Base-by-base conservation (phyloP, 2,888 invertebrate species). In the Slavum lentiscoides region DNA sequence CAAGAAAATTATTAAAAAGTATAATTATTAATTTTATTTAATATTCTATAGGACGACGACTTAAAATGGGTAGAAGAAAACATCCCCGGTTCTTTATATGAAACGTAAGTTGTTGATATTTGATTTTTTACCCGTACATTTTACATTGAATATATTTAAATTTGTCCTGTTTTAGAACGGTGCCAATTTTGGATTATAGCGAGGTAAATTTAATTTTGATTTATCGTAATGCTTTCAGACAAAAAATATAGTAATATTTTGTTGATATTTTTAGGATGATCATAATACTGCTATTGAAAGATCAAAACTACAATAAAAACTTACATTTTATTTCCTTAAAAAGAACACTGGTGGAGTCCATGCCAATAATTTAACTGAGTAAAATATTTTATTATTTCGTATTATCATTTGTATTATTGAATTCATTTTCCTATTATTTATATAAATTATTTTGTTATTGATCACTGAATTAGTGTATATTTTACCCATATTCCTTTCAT, bases 51-150 rank as follows among this genome's bases (percentile, higher is more conserved):
- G 86, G 93, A 94, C 84, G 93, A 93, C 84, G 93, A 94, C 85
- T 87, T 94, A 84, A 91, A 94, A 85, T 97, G 97, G 97, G 93
- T 97, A 9, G 97, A 97, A 86, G 96, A 96, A 84, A 94, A 97
- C 87, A 96, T 97, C 84, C 95, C 95, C 0, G 90, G 93, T 49
- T 89, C 91, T 15, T 88, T 93, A 83, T 90, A 90, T 82, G 93
- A 93, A 86, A 90, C 92, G 88, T 88, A 85, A 87, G 87, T 86
- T 73, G n/a, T 13, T 73, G 17, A 19, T 66, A 61, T 64, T 30
- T 68, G 30, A 8, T 81, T 58, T 69, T 75, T 73, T 21, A 13
- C 43, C 6, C 19, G 55, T 59, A 72, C 21, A 19, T 75, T 55
- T 62, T n/a, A 19, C 66, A 72, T 58, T 72, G 49, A 70, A 62